Evolutionary conservation across 2,797 vertebrate species (phyloP), one percentile per base, ranked within the genome.

Genomic region (Scarus forsteni): DNA sequence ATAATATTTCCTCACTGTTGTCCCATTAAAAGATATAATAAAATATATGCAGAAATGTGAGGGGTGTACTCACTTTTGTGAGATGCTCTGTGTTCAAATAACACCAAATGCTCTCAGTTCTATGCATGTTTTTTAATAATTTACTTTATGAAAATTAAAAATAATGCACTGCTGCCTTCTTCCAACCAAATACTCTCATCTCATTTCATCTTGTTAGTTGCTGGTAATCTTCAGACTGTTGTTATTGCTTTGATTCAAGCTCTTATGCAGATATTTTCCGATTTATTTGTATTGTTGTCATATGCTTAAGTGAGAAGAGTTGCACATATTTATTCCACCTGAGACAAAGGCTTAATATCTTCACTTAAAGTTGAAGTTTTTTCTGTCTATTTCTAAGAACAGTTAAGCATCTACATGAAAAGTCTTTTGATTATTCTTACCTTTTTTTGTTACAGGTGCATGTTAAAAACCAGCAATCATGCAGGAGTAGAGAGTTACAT

Each of bases 391-490:
- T 48, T 10, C 9, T 11, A n/a, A 3, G 3, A 18, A 15, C 34
- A 50, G 42, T 43, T 11, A 10, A 42, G 16, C 12, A 40, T 15
- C 12, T 38, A 9, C 46, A 16, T 5, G 11, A 5, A 13, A 14
- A 13, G 12, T 12, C 14, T 45, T 16, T 10, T 18, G 10, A 10
- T 16, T 27, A 27, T 7, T 10, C 8, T 49, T 11, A 49, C 11
- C n/a, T n/a, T n/a, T 7, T 45, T 85, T 5, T 27, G 88, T 90
- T 93, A 53, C 84, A 99, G 98, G 89, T 97, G 95, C 84, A 94
- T 98, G 85, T 85, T 99, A 86, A 97, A 95, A 93, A 97, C 94
- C 76, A 97, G 96, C 83, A 93, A 93, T 75, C 97, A 99, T 71
- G 92, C 96, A 50, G 97, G 97, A 40, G 93, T 98, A 52, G 94